Base-by-base conservation (phyloP, 2,113 vertebrate species). In the Trogon melanurus region DNA sequence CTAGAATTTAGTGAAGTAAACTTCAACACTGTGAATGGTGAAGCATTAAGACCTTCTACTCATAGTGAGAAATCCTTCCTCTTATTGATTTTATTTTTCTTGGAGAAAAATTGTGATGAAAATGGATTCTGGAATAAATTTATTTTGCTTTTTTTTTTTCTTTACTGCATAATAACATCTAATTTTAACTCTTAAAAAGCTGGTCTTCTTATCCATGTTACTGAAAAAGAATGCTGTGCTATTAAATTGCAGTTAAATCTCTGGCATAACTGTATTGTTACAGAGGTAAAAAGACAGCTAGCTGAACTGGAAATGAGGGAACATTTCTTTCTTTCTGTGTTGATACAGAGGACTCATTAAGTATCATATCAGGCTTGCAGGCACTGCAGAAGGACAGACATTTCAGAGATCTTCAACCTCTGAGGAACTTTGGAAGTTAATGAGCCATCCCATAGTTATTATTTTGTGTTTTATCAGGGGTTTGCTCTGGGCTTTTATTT, bases 351-450 rank as follows among this genome's bases (percentile, higher is more conserved):
- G 56, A n/a, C 34, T 96, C 90, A 96, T 95, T 95, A 93, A 91
- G 84, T 80, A 62, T 95, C 67, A 16, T 73, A 62, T 66, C 56
- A 91, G 62, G 61, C 66, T 95, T 76, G 57, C 85, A 88, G 64
- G 72, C 90, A 88, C 32, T 85, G 74, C 11, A 75, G 87, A 95
- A 94, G 94, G 76, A 96, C 82, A 79, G 53, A 84, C 54, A 16
- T 96, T 83, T 96, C 60, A 60, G 41, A 86, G 41, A 93, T 90
- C 62, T 67, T 89, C 65, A 85, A 26, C 92, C 79, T 88, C 76
- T 71, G 84, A 88, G 79, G 58, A 95, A 79, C 69, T 93, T 38
- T 81, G 79, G 88, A 94, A 88, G 79, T 91, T 94, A 96, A 96
- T 96, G 92, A 96, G 36, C 81, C 90, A 91, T 95, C 61, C n/a